Conservation (phyloP, 2,797 vertebrate genomes). For the Molossus alvarezi region DNA sequence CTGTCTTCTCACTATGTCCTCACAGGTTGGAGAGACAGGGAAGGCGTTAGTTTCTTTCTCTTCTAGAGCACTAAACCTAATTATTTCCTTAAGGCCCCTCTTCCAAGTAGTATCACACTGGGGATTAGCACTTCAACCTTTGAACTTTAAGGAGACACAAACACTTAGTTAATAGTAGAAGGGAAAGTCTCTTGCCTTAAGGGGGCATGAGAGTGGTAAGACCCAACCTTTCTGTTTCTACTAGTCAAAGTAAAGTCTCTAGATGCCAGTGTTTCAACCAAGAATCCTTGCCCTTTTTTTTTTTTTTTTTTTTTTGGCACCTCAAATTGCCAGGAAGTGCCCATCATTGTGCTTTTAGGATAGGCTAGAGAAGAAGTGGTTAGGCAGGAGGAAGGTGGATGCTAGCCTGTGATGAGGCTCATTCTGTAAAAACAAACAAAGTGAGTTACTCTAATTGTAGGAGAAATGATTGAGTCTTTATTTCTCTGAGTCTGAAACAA, state of each 20-base stretch:
- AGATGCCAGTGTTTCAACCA: neutral
- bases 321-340: neutral
- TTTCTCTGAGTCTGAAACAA: conserved; percentile 74
- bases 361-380: neutral
- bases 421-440: conserved; percentile 70
- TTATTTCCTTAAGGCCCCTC: neutral
- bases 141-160: neutral
- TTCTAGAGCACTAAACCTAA: neutral
- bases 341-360: neutral
- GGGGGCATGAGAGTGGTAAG: neutral
- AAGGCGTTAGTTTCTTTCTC: neutral
- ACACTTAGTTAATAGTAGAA: neutral
- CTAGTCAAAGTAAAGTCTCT: neutral
- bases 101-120: neutral
- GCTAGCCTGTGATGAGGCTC: neutral
- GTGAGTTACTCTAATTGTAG: conserved; percentile 39
- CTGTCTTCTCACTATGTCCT: neutral
- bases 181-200: neutral
- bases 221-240: neutral
- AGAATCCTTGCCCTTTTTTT: neutral
- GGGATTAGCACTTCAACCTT: neutral
- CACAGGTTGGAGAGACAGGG: neutral
- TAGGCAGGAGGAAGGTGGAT: neutral
- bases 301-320: neutral
- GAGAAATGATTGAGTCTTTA: conserved; percentile 17